These are phyloP conservation scores for Etheostoma spectabile DNA, from an alignment of 2,113 vertebrate species.

Conservation along the genomic window DNA sequence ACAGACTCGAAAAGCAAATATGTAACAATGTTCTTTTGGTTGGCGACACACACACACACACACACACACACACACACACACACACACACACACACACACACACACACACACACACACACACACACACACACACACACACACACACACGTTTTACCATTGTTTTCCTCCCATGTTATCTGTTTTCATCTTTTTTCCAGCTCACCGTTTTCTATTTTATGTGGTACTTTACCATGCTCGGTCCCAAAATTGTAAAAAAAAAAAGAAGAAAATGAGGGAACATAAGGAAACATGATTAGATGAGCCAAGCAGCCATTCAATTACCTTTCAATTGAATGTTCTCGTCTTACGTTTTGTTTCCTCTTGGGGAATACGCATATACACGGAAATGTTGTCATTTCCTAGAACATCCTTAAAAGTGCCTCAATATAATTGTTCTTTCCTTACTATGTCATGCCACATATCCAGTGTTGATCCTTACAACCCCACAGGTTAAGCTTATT, in stretches of 20 bases:
- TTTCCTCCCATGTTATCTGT: conserved; percentile 30
- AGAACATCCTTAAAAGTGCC: conserved; percentile 85
- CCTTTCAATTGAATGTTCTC: conserved; percentile 63
- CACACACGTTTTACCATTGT: conserved; percentile 11
- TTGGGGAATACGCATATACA: conserved; percentile 55
- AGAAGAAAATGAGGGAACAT: conserved; percentile 18
- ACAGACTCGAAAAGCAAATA: conserved; percentile 55
- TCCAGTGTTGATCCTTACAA: conserved; percentile 48
- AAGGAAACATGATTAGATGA: conserved; percentile 40
- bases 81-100: background rate
- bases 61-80: background rate
- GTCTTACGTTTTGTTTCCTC: conserved; percentile 65
- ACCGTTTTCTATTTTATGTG: conserved; percentile 46
- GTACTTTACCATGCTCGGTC: conserved; percentile 54
- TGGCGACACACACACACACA: conserved; percentile 19
- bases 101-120: background rate
- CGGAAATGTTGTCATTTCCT: conserved; percentile 78
- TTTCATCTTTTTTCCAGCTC: conserved; percentile 47
- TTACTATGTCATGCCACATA: conserved; percentile 67
- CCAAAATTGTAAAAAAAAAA: conserved; percentile 68
- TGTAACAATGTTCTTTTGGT: conserved; percentile 53
- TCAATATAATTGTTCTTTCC: conserved; percentile 80
- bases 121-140: background rate
- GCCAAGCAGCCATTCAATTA: conserved; percentile 64
- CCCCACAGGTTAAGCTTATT: conserved; percentile 31